Percentiles rank a stretch among this genome's conserved stretches.
These are phyloP conservation scores for Myotis planiceps DNA, from an alignment of 2,797 vertebrate species.

Conservation along the genomic window DNA sequence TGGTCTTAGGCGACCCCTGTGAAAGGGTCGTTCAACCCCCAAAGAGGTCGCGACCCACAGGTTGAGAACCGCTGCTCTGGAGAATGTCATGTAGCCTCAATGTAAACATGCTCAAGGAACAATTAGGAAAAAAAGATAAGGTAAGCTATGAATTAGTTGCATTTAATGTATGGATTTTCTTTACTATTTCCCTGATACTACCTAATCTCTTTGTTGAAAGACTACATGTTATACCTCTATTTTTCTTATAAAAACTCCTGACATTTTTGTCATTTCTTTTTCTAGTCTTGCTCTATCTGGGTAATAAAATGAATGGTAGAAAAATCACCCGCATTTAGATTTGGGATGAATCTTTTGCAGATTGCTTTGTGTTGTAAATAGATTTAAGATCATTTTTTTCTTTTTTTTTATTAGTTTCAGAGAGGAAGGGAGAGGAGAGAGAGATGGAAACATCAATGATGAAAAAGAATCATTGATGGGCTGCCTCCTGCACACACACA, in stretches of 20 bases:
- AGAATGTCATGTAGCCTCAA: background rate
- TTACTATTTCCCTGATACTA: background rate
- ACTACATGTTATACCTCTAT: background rate
- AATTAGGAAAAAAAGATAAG: background rate
- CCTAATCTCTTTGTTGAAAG: background rate
- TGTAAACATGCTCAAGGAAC: background rate
- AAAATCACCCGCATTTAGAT: background rate
- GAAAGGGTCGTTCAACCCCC: no score
- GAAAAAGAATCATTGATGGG: no score
- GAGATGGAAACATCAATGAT: no score
- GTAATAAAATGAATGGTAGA: background rate
- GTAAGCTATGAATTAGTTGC: background rate
- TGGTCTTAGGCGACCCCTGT: no score
- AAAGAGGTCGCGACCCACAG: no score
- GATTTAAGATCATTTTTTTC: background rate
- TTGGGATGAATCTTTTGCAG: background rate
- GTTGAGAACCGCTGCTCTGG: background rate
- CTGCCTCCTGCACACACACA: no score
- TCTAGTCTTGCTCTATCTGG: background rate
- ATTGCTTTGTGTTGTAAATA: background rate
- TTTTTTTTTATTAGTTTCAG: no score
- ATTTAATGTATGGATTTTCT: background rate
- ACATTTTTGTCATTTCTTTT: constrained; percentile 17
- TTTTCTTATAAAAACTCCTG: background rate
- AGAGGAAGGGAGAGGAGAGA: no score